A percentile compares a stretch with the other conserved stretches of the same genome.
Conservation (phyloP, 2,113 vertebrate species). For the Hypomesus transpacificus region DNA sequence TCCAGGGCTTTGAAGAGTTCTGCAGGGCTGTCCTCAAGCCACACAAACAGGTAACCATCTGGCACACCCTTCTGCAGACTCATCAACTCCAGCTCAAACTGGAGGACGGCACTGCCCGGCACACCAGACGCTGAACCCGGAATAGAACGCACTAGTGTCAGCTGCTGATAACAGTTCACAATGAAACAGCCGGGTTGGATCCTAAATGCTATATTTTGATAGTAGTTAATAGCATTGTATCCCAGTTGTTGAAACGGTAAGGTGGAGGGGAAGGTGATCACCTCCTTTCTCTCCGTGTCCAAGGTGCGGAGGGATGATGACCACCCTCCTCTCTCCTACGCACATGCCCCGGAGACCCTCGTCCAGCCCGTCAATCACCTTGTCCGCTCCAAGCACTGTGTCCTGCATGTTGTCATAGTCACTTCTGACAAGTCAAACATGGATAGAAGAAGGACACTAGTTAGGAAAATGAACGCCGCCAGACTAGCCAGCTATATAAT, state of each 20-base stretch:
- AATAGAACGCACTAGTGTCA: background rate
- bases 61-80: constrained; percentile 86
- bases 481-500: too few species aligned
- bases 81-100: constrained; percentile 87
- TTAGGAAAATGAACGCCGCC: background rate
- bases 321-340: constrained; percentile 78
- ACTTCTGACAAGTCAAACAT: constrained; percentile 60
- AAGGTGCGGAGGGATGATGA: constrained; percentile 87
- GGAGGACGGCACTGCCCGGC: constrained; percentile 88
- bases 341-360: constrained; percentile 86
- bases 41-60: constrained; percentile 90
- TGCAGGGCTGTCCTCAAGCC: constrained; percentile 77
- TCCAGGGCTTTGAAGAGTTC: constrained; percentile 84
- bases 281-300: constrained; percentile 90
- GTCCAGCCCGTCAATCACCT: constrained; percentile 91
- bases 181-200: background rate
- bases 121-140: constrained; percentile 77
- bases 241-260: background rate
- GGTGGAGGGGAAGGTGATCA: constrained; percentile 56
- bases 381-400: constrained; percentile 80
- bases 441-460: background rate
- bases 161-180: background rate
- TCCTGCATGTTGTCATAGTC: constrained; percentile 78
- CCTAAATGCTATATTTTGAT: too few species aligned
- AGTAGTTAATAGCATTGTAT: background rate